These are phyloP conservation scores for Rhea americana DNA, from an alignment of 2,113 vertebrate genomes.

Conservation along the genomic window DNA sequence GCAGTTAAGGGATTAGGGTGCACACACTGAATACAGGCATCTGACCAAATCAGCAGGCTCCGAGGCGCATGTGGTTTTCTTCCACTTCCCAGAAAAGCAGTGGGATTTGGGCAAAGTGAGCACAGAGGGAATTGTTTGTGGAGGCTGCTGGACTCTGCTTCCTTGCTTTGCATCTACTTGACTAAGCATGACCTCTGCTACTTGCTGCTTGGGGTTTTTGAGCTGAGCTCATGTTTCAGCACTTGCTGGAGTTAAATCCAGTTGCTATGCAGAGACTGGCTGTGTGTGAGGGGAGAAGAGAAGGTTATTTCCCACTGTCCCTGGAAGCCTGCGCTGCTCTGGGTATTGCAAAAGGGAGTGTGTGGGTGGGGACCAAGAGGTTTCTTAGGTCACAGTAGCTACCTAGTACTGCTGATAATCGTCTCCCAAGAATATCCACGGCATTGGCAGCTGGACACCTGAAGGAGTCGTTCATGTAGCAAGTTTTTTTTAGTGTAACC, in stretches of 20 bases:
- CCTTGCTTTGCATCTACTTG: neutral
- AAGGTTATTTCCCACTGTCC: neutral
- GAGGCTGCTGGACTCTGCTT: neutral
- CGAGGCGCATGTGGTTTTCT: neutral
- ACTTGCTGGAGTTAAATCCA: neutral
- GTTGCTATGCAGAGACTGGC: neutral
- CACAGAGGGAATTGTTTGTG: neutral
- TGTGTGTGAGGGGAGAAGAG: neutral
- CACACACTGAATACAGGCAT: rapidly evolving
- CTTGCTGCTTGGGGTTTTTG: neutral
- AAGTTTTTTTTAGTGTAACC: neutral
- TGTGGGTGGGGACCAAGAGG: neutral
- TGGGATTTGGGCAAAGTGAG: neutral
- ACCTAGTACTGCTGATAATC: neutral
- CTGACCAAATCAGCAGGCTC: neutral
- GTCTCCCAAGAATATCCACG: rapidly evolving
- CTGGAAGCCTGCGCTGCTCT: neutral
- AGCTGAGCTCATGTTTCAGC: neutral
- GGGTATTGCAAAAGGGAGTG: neutral
- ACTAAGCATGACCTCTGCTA: neutral
- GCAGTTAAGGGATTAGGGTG: neutral
- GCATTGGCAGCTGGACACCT: neutral
- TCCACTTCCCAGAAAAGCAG: neutral
- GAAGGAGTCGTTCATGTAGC: rapidly evolving
- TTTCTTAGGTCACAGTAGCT: neutral